These are phyloP conservation scores for Zophobas morio DNA, from an alignment of 1,140 invertebrate genomes.

Conservation along the genomic window DNA sequence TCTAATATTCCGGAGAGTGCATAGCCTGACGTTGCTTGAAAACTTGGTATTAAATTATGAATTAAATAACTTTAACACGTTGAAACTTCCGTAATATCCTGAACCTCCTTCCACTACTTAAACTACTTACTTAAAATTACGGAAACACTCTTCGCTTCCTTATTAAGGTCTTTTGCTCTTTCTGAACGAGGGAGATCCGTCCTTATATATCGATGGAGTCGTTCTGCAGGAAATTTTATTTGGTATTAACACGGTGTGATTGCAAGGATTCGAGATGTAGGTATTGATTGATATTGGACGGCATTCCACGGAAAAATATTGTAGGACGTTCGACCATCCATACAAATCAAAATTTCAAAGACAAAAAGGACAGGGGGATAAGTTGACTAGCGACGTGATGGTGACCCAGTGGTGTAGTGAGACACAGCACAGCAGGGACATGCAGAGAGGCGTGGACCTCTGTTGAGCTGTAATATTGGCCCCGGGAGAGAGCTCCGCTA, in stretches of 20 bases:
- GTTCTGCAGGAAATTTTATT: constrained; percentile 25
- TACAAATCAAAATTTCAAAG: constrained; percentile 42
- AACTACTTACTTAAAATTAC: too few species aligned
- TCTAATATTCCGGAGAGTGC: too few species aligned
- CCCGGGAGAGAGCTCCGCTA: constrained; percentile 48
- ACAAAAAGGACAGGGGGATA: constrained; percentile 34
- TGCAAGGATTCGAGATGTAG: constrained; percentile 15
- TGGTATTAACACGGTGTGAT: constrained; percentile 25
- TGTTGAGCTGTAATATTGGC: constrained; percentile 49
- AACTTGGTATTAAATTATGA: too few species aligned
- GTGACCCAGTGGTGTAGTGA: constrained; percentile 45
- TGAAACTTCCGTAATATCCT: too few species aligned
- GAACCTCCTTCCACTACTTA: too few species aligned
- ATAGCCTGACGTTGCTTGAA: too few species aligned
- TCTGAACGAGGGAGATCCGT: background rate
- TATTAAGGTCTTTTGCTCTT: too few species aligned
- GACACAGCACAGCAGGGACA: constrained; percentile 43
- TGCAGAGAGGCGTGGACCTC: constrained; percentile 48
- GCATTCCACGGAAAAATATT: constrained; percentile 18
- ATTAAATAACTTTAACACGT: too few species aligned
- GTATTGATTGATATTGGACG: constrained; percentile 28
- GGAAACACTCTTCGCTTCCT: too few species aligned
- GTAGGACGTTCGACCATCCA: constrained; percentile 14
- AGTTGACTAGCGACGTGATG: constrained; percentile 38
- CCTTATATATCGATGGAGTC: constrained; percentile 18